Percentiles rank a stretch among this genome's conserved stretches.
Conservation (phyloP, 2,113 vertebrate genomes). For the Microtus oregoni region DNA sequence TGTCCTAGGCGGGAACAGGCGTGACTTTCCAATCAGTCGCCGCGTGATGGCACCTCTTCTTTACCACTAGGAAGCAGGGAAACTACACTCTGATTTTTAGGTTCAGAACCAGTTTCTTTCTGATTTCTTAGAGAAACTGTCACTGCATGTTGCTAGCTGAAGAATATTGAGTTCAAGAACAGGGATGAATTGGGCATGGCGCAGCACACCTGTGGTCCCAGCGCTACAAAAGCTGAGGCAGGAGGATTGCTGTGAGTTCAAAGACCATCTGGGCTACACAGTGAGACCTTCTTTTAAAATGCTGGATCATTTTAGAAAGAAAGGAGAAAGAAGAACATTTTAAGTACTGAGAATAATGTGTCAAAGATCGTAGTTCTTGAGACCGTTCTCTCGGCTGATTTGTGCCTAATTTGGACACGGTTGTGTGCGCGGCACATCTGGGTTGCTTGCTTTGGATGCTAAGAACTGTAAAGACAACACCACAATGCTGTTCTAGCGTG, state of each 20-base stretch:
- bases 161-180: not conserved
- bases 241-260: not conserved
- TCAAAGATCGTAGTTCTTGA: conserved; percentile 35
- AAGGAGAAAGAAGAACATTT: not conserved
- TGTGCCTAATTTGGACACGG: not conserved
- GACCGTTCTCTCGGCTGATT: not conserved
- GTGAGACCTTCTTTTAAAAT: not conserved
- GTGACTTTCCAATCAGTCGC: not conserved
- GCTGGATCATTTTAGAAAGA: not conserved
- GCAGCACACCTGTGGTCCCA: not conserved
- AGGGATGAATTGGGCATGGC: not conserved
- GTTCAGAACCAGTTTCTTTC: conserved; percentile 14
- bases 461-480: conserved; percentile 19
- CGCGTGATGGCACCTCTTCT: not conserved
- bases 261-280: not conserved
- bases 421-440: not conserved
- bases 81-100: not conserved
- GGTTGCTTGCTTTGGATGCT: conserved; percentile 19
- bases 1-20: conserved; percentile 33
- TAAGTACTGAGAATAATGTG: not conserved
- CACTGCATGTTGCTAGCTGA: not conserved
- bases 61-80: not conserved
- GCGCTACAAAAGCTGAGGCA: not conserved
- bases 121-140: not conserved
- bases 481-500: not conserved